Base-by-base conservation (phyloP, 2,797 vertebrate genomes). In the Rhinoraja longicauda region DNA sequence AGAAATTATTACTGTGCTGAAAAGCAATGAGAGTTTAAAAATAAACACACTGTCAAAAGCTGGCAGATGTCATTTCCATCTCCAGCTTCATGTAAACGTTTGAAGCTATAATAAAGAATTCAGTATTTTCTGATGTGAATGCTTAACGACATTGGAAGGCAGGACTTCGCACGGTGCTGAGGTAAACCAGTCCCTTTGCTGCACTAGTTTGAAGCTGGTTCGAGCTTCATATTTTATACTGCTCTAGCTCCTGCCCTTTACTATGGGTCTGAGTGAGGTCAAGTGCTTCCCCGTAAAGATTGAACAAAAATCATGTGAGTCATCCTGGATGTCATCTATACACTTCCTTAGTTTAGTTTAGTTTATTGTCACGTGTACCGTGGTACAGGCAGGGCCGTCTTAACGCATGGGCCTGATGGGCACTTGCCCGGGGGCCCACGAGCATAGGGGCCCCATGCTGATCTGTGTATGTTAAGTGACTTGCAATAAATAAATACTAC, bases 1-100 rank as follows among this genome's bases (percentile, higher is more conserved):
- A 21, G 59, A 67, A 88, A 67, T 88, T 67, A 88, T 88, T 88
- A 88, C 84, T 67, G 59, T 32, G 84, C 17, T 88, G 84, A 67
- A 88, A 88, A 88, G 59, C 59, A 88, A 67, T 67, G 84, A 88
- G 84, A 67, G 10, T n/a, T 88, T 21, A 88, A 88, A 88, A 88
- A 36, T 88, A 67, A 88, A 67, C 59, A 86, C 8, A 6, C 4
- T 59, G 82, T 29, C 82, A 62, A 86, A 21, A 36, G 29, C 84
- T 19, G 62, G n/a, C 59, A 88, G 57, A 36, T 88, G 84, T 67
- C n/a, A 88, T 45, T 67, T 64, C 62, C 84, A 67, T 67, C n/a
- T 32, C 84, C 62, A 88, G 67, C 59, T 64, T 88, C 15, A 88
- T 88, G 59, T 84, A 84, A 84, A 59, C n/a, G 10, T 67, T 88